These are phyloP conservation scores for Drosophila rubida DNA, from an alignment of 2,888 invertebrate species.

Conservation along the genomic window DNA sequence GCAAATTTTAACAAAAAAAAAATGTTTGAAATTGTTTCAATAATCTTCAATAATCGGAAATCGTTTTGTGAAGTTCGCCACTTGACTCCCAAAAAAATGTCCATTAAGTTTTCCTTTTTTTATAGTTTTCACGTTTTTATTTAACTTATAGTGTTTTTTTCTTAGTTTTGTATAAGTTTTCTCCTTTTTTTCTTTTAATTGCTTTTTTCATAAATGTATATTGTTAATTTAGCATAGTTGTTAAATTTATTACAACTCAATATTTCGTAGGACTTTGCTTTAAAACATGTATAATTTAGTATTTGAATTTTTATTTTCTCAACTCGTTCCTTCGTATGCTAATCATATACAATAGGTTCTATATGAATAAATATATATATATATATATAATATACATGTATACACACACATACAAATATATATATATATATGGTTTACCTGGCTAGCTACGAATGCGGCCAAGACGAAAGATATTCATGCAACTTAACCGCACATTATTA, in stretches of 20 bases:
- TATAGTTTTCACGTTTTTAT: slow-evolving; percentile 57
- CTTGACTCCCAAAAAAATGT: neutral
- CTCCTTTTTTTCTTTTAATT: slow-evolving; percentile 36
- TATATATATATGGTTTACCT: slow-evolving; percentile 40
- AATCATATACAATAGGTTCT: slow-evolving; percentile 49
- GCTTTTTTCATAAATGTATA: slow-evolving; percentile 31
- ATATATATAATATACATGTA: slow-evolving; percentile 14
- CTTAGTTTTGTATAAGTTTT: slow-evolving; percentile 34
- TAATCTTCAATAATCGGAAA: too few relatives aligned
- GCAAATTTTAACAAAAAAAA: too few relatives aligned
- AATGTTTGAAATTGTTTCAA: too few relatives aligned
- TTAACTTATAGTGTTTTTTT: slow-evolving; percentile 61
- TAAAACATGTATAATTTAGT: slow-evolving; percentile 45
- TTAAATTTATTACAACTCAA: slow-evolving; percentile 65
- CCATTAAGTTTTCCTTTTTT: slow-evolving; percentile 3
- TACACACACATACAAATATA: neutral
- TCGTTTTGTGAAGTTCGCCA: too few relatives aligned
- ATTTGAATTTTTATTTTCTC: slow-evolving; percentile 16
- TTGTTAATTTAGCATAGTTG: slow-evolving; percentile 51
- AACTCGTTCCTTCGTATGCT: slow-evolving; percentile 30
- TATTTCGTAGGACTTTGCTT: slow-evolving; percentile 66
- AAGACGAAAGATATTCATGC: slow-evolving; percentile 11
- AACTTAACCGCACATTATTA: slow-evolving; percentile 13
- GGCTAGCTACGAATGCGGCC: slow-evolving; percentile 56
- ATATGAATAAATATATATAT: slow-evolving; percentile 44